Evolutionary conservation across 2,113 vertebrate genomes (phyloP).

Genomic region (Ia io): DNA sequence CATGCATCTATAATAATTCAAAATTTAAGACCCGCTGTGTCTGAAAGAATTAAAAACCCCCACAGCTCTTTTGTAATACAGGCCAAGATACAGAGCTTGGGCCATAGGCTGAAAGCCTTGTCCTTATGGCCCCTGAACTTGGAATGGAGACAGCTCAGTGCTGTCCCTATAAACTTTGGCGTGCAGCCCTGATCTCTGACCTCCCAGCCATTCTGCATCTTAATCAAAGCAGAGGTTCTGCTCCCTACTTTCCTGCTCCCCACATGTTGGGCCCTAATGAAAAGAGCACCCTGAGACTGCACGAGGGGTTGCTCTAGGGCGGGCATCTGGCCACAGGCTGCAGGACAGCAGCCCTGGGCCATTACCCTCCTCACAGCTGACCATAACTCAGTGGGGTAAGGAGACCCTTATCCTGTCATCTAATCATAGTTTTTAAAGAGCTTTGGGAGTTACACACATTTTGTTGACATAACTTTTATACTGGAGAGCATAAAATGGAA

Average conservation of each 20-base stretch:
- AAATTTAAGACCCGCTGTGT: not conserved
- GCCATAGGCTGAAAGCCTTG: not conserved
- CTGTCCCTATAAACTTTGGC: not conserved
- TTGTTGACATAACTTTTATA: slow-evolving; percentile 39
- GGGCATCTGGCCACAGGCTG: not conserved
- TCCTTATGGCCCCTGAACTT: not conserved
- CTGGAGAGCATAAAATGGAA: not conserved
- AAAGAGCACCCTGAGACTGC: not conserved
- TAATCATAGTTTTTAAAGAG: slow-evolving; percentile 2
- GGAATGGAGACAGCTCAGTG: not conserved
- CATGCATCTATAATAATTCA: not conserved
- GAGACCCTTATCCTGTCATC: not conserved
- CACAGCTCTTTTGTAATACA: not conserved
- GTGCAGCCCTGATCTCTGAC: not conserved
- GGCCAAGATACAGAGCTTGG: not conserved
- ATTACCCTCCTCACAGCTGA: not conserved
- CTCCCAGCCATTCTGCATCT: not conserved
- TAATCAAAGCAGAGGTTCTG: not conserved
- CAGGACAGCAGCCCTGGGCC: not conserved
- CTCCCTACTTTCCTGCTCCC: not conserved
- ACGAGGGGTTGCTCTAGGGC: not conserved
- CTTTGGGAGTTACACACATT: not conserved
- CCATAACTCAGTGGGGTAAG: not conserved
- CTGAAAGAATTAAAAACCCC: not conserved
- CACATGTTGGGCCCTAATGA: not conserved